Evolutionary conservation across 1,140 invertebrate species (phyloP), one percentile per base, ranked within the genome.

Genomic region (Formica exsecta): DNA sequence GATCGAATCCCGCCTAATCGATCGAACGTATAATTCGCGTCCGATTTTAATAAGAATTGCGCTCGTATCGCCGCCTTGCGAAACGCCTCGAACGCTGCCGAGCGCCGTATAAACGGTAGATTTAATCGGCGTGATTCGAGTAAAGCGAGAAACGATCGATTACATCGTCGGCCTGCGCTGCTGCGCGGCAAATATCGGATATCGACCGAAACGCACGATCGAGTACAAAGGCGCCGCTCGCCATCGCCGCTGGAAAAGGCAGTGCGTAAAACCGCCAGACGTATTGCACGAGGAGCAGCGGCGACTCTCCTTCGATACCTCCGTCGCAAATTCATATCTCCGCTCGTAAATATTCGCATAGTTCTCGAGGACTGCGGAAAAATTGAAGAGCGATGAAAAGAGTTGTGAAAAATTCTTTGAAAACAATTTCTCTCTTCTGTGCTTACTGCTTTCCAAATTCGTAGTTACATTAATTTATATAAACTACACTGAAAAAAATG

Each of bases 131-230:
- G 70, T 32, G 71, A 76, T 87, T 85, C 81, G 83, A 70, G 64
- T 87, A 86, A 85, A 87, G 71, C 86, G 86, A 87, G 86, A 77
- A 85, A 87, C 83, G 86, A 87, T 87, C 86, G 86, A 85, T 87
- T 87, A 62, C 25, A 85, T 71, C 84, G 81, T 44, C 62, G 44
- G 29, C 13, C 59, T 38, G 38, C 57, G 83, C 83, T 85, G 61
- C 61, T 19, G 64, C 62, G 65, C 29, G 59, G 80, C 86, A 85
- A 51, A 85, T 80, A 80, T 85, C 79, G 80, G 44, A 87, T 85
- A 87, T 86, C 85, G 68, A 54, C 22, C 79, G 79, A 83, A 83
- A 86, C 66, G 36, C 68, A 38, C 19, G 48, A 25, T 22, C 41
- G 36, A 36, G 71, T 51, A 87, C 86, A 87, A 87, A 87, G 86